Percentiles rank a stretch among this genome's conserved stretches.
Evolutionary conservation across 2,113 vertebrate species (phyloP).

Genomic region (Scatophagus argus): DNA sequence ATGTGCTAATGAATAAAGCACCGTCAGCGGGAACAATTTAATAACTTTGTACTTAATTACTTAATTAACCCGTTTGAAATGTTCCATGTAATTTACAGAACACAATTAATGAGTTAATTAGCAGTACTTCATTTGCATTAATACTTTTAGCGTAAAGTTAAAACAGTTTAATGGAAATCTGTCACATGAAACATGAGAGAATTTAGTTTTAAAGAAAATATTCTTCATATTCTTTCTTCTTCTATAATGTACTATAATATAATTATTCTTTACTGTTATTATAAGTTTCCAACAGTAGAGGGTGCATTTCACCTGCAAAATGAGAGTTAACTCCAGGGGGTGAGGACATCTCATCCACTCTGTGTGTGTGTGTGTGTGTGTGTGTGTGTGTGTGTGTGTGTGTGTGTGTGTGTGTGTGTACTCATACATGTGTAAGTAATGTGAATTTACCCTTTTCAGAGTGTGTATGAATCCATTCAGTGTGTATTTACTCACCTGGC

Average conservation of each 20-base stretch:
- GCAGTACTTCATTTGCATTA: constrained; percentile 21
- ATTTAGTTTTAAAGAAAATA: constrained; percentile 2
- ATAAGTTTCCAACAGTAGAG: constrained; percentile 62
- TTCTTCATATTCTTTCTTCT: not conserved
- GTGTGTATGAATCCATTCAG: not conserved
- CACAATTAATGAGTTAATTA: constrained; percentile 38
- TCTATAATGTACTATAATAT: no score
- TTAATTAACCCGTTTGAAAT: constrained; percentile 5
- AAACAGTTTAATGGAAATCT: constrained; percentile 22
- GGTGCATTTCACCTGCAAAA: constrained; percentile 36
- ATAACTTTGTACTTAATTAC: constrained; percentile 37
- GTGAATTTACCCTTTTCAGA: no score
- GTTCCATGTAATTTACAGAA: not conserved
- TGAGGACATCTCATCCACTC: not conserved
- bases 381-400: constrained; percentile 11
- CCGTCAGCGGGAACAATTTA: not conserved
- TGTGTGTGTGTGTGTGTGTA: constrained; percentile 13
- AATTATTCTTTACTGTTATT: constrained; percentile 9
- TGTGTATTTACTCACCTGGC: constrained; percentile 85
- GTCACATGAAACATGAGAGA: constrained; percentile 2
- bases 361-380: constrained; percentile 8
- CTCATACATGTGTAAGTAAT: constrained; percentile 4
- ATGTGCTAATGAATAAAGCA: constrained; percentile 2
- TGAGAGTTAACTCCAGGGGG: not conserved
- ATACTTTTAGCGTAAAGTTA: constrained; percentile 28